Base-by-base conservation (phyloP, 2,797 vertebrate species). In the Lophius americanus region DNA sequence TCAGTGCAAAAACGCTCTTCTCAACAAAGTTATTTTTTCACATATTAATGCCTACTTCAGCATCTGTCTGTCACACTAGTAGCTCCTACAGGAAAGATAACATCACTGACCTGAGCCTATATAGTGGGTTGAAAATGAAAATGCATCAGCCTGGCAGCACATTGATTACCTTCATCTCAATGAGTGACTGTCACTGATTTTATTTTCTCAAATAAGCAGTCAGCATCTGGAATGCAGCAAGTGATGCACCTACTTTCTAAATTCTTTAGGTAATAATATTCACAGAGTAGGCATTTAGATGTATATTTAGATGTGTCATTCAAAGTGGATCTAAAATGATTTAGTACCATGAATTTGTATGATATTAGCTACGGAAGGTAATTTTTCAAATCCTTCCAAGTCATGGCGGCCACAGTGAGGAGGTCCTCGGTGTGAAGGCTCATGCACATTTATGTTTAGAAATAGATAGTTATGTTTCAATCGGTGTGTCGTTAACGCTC, bases 311-410 rank as follows among this genome's bases (percentile, higher is more conserved):
- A 69, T 2, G 2, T 50, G 35, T 42, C 12, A 3, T 60, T 66
- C 9, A 55, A 12, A 35, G 41, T 50, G 43, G 46, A 35, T 51
- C n/a, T n/a, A 37, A 56, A 74, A 35, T 39, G 13, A 69, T 60
- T 42, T 33, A 3, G 9, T 33, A 36, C 10, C 5, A 13, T 76
- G n/a, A n/a, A 73, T 75, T 39, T 49, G 12, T 38, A 12, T 49
- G 23, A 36, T 23, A 6, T 23, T 39, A 8, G 12, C 23, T 39
- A 4, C 42, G 23, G 36, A 9, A 38, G 9, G n/a, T 79, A 88
- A 87, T 41, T 92, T 87, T 84, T 89, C 89, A 92, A 92, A 68
- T 71, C 14, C 13, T 11, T 60, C 64, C 83, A 70, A 54, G 68
- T 73, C 8, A 14, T 87, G 67, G 56, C 85, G 89, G 88, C 66